These are phyloP conservation scores for Tichodroma muraria DNA, from an alignment of 2,113 vertebrate species.

Conservation along the genomic window DNA sequence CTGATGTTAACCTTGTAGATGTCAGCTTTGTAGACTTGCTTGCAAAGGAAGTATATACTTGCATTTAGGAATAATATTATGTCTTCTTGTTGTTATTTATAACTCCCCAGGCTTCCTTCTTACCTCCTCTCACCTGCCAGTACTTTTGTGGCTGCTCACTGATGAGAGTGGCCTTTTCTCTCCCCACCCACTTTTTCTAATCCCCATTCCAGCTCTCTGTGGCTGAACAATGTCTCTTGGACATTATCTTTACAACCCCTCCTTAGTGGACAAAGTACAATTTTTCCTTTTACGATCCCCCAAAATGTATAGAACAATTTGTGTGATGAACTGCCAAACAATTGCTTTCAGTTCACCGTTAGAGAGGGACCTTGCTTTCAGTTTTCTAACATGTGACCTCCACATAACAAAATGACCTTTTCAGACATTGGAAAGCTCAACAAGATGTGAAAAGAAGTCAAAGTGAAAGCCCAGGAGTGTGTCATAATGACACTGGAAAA, in stretches of 20 bases:
- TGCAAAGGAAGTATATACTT: background rate
- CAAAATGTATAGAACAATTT: background rate
- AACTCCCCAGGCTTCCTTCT: background rate
- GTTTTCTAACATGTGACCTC: constrained; percentile 6
- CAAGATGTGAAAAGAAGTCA: constrained; percentile 13
- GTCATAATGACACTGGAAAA: constrained; percentile 1
- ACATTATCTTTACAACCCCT: background rate
- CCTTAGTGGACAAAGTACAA: background rate
- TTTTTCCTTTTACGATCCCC: background rate
- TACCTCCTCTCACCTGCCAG: background rate
- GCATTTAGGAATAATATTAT: background rate
- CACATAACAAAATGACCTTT: constrained; percentile 32
- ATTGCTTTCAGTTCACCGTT: background rate
- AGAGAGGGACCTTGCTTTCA: background rate
- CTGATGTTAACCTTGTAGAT: background rate
- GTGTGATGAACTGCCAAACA: background rate
- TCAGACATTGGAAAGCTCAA: background rate
- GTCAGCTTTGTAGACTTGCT: background rate
- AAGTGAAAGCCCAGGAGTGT: constrained; percentile 12
- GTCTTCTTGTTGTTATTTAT: background rate
- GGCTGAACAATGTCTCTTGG: background rate
- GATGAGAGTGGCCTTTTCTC: background rate
- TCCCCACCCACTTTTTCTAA: background rate
- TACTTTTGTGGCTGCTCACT: background rate
- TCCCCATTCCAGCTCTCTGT: background rate